Evolutionary conservation across 1,140 invertebrate species (phyloP).

Genomic region (Rhysida immarginata): DNA sequence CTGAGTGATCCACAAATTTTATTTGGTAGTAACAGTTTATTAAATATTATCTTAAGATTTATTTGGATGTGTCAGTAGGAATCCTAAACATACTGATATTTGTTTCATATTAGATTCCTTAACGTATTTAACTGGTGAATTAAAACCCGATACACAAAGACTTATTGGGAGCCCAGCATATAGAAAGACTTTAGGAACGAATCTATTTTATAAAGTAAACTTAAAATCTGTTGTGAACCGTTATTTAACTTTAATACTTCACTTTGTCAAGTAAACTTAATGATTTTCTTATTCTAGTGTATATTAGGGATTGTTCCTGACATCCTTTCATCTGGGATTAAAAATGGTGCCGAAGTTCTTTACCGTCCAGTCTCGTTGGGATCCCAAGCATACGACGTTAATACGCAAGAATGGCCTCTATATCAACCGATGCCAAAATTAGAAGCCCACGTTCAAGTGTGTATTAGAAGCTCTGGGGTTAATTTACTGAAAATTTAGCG

Average conservation of each 20-base stretch:
- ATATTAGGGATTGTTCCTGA: background rate
- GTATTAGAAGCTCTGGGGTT: background rate
- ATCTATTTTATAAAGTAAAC: constrained; percentile 17
- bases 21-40: background rate
- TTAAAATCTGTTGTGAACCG: background rate
- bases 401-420: constrained; percentile 56
- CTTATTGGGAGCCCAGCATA: constrained; percentile 10
- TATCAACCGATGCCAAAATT: constrained; percentile 59
- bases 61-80: background rate
- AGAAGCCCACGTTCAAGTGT: constrained; percentile 48
- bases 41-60: background rate
- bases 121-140: background rate
- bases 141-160: background rate
- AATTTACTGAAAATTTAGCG: background rate
- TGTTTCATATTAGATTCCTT: background rate
- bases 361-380: constrained; percentile 49
- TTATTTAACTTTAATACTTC: background rate
- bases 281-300: background rate
- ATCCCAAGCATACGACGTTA: constrained; percentile 51
- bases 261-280: background rate
- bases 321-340: background rate
- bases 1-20: background rate
- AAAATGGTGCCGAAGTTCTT: constrained; percentile 19
- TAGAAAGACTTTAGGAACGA: constrained; percentile 14
- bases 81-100: background rate